Percentiles rank a stretch among this genome's conserved stretches.
Conservation (phyloP, 2,113 vertebrate species). For the Triplophysa dalaica region DNA sequence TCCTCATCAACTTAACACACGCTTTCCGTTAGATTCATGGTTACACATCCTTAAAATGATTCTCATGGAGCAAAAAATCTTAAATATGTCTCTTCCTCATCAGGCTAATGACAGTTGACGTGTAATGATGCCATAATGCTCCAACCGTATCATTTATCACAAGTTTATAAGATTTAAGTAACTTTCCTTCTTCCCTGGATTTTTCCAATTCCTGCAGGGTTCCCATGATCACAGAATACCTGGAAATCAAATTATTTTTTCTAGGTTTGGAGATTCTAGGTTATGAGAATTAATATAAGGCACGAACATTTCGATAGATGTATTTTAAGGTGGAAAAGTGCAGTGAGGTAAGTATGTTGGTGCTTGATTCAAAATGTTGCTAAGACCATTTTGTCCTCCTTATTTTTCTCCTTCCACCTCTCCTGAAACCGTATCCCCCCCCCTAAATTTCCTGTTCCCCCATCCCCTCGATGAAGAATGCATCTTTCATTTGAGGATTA, state of each 20-base stretch:
- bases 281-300: too few species aligned
- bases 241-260: too few species aligned
- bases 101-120: background rate
- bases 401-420: conserved; percentile 64
- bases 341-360: conserved; percentile 49
- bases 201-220: conserved; percentile 6
- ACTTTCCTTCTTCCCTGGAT: background rate
- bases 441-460: conserved; percentile 44
- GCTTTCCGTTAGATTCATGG: conserved; percentile 33
- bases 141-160: background rate
- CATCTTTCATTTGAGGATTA: conserved; percentile 47
- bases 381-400: conserved; percentile 56
- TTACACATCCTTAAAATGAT: conserved; percentile 24
- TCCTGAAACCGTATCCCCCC: conserved; percentile 69
- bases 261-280: too few species aligned
- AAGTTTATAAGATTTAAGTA: background rate
- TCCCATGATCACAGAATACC: too few species aligned
- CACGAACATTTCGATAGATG: too few species aligned
- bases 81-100: conserved; percentile 21
- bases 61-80: background rate
- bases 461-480: background rate
- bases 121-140: background rate
- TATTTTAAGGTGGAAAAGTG: background rate
- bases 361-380: conserved; percentile 53
- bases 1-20: background rate